phyloP scores from a whole-genome alignment of 2,113 vertebrate species.

The Eupsittula cactorum region DNA sequence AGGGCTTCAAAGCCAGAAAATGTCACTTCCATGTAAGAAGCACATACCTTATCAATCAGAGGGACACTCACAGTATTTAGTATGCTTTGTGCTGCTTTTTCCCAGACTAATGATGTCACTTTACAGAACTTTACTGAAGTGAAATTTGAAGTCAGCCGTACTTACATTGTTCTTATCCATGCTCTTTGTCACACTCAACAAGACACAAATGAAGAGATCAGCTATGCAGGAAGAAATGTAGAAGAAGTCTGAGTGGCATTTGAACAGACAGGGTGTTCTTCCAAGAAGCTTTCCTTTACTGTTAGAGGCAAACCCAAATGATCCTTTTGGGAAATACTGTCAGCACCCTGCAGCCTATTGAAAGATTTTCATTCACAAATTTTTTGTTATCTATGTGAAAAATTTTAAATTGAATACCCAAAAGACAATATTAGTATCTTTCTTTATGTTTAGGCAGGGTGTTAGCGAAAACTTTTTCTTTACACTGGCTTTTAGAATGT shows the following conservation, averaged over 20 bases:
- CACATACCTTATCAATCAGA: not conserved
- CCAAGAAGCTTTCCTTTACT: not conserved
- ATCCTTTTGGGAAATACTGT: not conserved
- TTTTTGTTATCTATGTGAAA: not conserved
- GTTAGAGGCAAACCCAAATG: not conserved
- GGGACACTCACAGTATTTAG: not conserved
- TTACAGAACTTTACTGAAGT: not conserved
- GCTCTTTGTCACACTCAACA: not conserved
- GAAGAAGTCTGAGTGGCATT: not conserved
- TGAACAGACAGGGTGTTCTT: not conserved
- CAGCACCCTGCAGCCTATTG: not conserved
- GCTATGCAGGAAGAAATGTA: not conserved
- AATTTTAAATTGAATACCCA: not conserved
- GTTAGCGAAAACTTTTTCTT: not conserved
- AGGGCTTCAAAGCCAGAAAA: not conserved
- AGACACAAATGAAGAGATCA: not conserved
- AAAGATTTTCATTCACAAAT: accelerated
- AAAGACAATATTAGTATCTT: not conserved
- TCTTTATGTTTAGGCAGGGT: not conserved
- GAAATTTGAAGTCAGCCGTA: not conserved
- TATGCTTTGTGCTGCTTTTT: not conserved
- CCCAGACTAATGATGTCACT: not conserved
- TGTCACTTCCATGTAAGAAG: not conserved
- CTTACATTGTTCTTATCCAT: not conserved
- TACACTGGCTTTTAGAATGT: not conserved